Evolutionary conservation across 2,888 invertebrate species (phyloP).

Genomic region (Cylindroiulus punctatus): DNA sequence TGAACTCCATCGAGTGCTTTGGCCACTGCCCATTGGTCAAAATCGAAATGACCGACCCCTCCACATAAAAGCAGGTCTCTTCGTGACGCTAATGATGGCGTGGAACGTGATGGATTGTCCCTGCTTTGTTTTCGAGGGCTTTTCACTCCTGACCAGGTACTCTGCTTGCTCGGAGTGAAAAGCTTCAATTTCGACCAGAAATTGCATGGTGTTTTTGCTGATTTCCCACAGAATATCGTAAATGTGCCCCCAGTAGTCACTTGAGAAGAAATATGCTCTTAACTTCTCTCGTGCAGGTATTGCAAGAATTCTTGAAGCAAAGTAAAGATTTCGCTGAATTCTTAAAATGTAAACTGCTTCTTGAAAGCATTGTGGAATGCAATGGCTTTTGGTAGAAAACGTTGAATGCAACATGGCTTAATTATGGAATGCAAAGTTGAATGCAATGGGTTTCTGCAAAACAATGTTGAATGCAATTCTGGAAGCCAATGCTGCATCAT

Average conservation of each 20-base stretch:
- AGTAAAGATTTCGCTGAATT: no score
- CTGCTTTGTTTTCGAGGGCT: neutral
- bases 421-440: no score
- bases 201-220: neutral
- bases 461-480: no score
- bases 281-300: neutral
- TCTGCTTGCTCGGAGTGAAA: neutral
- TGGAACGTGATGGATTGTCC: neutral
- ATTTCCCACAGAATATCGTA: neutral
- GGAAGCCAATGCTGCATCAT: no score
- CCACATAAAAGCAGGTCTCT: neutral
- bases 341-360: no score
- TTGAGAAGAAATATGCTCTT: no score
- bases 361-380: no score
- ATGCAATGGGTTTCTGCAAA: no score
- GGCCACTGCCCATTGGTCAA: neutral
- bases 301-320: no score
- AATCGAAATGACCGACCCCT: conserved; percentile 1
- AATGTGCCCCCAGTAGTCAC: no score
- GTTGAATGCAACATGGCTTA: no score
- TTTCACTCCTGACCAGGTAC: neutral
- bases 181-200: neutral
- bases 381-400: neutral
- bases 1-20: neutral
- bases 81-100: conserved; percentile 26